Percentiles rank a stretch among this genome's conserved stretches.
Evolutionary conservation across 2,113 vertebrate species (phyloP).

Genomic region (Gorilla gorilla): DNA sequence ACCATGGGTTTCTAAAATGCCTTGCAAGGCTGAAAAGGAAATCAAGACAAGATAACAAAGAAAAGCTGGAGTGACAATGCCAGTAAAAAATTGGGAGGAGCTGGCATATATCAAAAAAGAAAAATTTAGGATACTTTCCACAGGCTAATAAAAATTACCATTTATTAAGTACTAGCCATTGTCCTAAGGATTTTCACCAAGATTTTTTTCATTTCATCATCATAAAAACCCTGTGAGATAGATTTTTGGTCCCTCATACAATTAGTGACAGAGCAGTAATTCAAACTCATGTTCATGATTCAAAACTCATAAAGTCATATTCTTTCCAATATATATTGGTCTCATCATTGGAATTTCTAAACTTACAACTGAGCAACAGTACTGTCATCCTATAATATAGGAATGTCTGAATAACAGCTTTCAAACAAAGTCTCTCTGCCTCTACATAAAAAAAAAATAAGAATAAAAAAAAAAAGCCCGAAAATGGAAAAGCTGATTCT

Average conservation of each 20-base stretch:
- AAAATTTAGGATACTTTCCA: constrained; percentile 5
- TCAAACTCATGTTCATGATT: constrained; percentile 26
- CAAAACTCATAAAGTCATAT: constrained; percentile 37
- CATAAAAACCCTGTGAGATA: constrained; percentile 21
- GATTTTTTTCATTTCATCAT: constrained; percentile 13
- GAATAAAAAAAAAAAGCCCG: not conserved
- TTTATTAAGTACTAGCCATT: constrained; percentile 18
- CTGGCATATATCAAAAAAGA: not conserved
- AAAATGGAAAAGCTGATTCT: constrained; percentile 10
- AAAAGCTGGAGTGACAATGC: not conserved
- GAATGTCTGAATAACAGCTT: constrained; percentile 36
- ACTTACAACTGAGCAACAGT: constrained; percentile 31
- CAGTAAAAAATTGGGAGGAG: not conserved
- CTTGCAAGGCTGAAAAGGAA: not conserved
- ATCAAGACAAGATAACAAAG: constrained; percentile 7
- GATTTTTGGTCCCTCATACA: not conserved
- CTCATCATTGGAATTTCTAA: constrained; percentile 26
- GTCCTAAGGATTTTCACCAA: constrained; percentile 19
- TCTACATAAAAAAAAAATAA: not conserved
- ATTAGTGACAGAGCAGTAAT: not conserved
- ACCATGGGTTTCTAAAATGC: not conserved
- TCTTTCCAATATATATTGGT: constrained; percentile 11
- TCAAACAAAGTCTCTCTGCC: constrained; percentile 39
- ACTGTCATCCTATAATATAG: not conserved
- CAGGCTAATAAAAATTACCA: constrained; percentile 31